Evolutionary conservation across 1,140 invertebrate species (phyloP), one percentile per base, ranked within the genome.

Genomic region (Leucophenga varia): DNA sequence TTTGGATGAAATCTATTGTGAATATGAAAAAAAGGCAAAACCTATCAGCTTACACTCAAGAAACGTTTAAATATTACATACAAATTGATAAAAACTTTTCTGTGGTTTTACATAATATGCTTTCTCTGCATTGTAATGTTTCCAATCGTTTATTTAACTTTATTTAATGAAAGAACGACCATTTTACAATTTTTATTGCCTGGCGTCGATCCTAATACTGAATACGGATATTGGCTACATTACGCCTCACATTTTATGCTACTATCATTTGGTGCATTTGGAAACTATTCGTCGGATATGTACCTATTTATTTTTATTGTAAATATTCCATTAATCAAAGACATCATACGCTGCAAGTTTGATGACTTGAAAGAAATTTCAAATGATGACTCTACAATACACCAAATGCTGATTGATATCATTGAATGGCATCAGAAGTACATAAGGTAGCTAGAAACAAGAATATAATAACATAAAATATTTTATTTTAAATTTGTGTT

Each of bases 221-320:
- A 60, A 21, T 28, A 10, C 2, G 64, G 64, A 3, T 46, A 68
- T 22, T 8, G 57, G 3, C 17, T 63, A 5, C 16, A 64, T 14
- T 21, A 47, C 0, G 21, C 16, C 1, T n/a, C 54, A 3, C 64
- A 67, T 13, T 21, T 47, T 1, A 12, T 16, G 6, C 35, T 56
- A 1, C 13, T 58, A 0, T 2, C 7, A 1, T 45, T 64, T 14
- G 64, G 64, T 2, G 52, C 43, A 0, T 61, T 68, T 18, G 64
- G 64, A 0, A 64, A 68, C 22, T 68, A 58, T 30, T 64, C 60
- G 3, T 50, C 57, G 2, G 64, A 68, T 21, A 68, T 68, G 59
- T 68, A 58, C 14, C 30, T 68, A 0, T 68, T 68, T 14, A 22
- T 68, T 0, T 68, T 52, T 6, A 53, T 64, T 8, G 28, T 41